A percentile compares a stretch with the other conserved stretches of the same genome.
phyloP scores from a whole-genome alignment of 2,797 vertebrate genomes.

The Percopsis omiscomaycus region DNA sequence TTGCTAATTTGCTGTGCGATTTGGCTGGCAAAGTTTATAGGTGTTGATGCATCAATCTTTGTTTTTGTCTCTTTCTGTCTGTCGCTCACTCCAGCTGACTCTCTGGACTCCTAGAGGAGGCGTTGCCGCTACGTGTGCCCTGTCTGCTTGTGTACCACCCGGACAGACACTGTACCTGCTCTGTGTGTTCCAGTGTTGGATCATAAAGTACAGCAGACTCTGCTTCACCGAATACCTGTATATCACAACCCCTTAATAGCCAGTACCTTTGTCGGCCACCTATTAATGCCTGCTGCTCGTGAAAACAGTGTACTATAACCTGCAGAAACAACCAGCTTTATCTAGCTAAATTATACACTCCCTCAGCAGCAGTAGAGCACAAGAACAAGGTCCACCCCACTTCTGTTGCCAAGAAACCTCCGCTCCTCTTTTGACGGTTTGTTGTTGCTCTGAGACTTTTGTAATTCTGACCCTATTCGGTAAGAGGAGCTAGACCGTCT shows the following conservation, averaged over 20 bases:
- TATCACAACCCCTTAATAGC: slow-evolving; percentile 41
- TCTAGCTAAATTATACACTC: slow-evolving; percentile 7
- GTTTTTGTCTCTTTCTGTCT: background rate
- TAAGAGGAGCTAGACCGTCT: slow-evolving; percentile 47
- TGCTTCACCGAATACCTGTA: slow-evolving; percentile 45
- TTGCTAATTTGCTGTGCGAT: no score
- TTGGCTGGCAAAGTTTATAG: no score
- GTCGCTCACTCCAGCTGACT: slow-evolving; percentile 58
- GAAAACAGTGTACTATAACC: slow-evolving; percentile 67
- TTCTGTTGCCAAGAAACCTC: slow-evolving; percentile 69
- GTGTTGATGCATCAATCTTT: background rate
- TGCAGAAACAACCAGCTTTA: slow-evolving; percentile 28
- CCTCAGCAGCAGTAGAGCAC: slow-evolving; percentile 50
- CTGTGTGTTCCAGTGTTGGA: slow-evolving; percentile 41
- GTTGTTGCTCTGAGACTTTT: slow-evolving; percentile 47
- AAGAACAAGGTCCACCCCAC: slow-evolving; percentile 48
- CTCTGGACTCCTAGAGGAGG: slow-evolving; percentile 73
- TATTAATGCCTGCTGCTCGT: slow-evolving; percentile 46
- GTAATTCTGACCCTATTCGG: slow-evolving; percentile 39
- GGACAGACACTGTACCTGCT: slow-evolving; percentile 37
- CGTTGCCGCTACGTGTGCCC: slow-evolving; percentile 16
- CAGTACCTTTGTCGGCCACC: slow-evolving; percentile 44
- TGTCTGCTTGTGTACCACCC: slow-evolving; percentile 43
- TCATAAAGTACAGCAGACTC: slow-evolving; percentile 36
- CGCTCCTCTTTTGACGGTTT: slow-evolving; percentile 35